phyloP scores from a whole-genome alignment of 2,113 vertebrate species.

The Actenoides hombroni region DNA sequence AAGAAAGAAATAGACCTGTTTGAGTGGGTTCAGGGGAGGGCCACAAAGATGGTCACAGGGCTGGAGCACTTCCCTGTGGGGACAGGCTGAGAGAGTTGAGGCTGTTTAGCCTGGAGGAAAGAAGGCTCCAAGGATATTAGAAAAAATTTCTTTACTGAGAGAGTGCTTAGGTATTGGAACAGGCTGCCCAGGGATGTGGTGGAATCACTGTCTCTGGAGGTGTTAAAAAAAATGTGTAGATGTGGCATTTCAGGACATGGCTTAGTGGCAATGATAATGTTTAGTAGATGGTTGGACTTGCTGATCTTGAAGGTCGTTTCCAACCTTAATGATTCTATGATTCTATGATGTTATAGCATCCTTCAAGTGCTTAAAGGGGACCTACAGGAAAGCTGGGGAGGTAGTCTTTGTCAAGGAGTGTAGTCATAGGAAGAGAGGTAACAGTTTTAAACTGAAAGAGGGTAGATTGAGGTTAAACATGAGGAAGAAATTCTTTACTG shows the following conservation, averaged over 20 bases:
- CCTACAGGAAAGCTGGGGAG: too few relatives aligned
- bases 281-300: too few relatives aligned
- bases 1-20: background rate
- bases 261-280: too few relatives aligned
- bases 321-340: too few relatives aligned
- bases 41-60: background rate
- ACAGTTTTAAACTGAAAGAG: background rate
- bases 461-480: background rate
- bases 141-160: too few relatives aligned
- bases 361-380: background rate
- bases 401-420: too few relatives aligned
- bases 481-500: background rate
- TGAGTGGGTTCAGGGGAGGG: background rate
- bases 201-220: too few relatives aligned
- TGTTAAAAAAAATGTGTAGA: too few relatives aligned
- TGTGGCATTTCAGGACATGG: too few relatives aligned
- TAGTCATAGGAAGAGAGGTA: background rate
- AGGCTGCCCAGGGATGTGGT: too few relatives aligned
- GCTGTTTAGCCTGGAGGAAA: background rate
- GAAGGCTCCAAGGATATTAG: background rate
- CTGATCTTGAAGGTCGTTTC: too few relatives aligned
- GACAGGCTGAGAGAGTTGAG: background rate
- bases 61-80: background rate
- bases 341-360: background rate
- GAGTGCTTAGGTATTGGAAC: too few relatives aligned